Percentiles rank a stretch among this genome's conserved stretches.
Conservation (phyloP, 1,140 invertebrate species). For the Apocrypta bakeri region DNA sequence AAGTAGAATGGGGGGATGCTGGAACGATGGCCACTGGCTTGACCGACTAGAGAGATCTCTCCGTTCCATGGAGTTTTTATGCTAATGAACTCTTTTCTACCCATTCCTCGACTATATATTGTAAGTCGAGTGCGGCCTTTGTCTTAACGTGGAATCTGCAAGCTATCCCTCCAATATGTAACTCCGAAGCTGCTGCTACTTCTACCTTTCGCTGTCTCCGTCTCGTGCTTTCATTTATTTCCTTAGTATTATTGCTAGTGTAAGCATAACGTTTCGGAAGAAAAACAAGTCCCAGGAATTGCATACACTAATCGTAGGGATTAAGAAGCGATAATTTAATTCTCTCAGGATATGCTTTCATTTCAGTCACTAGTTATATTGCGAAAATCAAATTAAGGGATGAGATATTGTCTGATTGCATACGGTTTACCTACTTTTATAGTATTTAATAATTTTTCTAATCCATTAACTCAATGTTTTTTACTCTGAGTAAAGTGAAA, state of each 20-base stretch:
- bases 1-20: background rate
- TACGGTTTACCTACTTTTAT: too few species aligned
- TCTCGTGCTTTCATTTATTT: background rate
- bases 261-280: background rate
- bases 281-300: background rate
- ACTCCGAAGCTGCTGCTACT: background rate
- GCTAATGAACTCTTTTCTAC: constrained; percentile 19
- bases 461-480: too few species aligned
- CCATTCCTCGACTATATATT: background rate
- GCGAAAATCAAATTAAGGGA: background rate
- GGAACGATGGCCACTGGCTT: background rate
- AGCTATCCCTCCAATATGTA: background rate
- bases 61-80: constrained; percentile 19
- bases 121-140: background rate
- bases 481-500: too few species aligned
- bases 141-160: constrained; percentile 3
- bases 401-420: background rate
- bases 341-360: background rate
- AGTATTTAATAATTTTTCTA: too few species aligned
- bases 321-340: background rate
- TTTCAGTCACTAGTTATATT: background rate
- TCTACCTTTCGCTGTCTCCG: background rate
- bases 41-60: background rate
- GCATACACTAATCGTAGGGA: background rate
- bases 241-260: background rate